Conservation (phyloP, 2,113 vertebrate genomes). For the Myiagra hebetior region DNA sequence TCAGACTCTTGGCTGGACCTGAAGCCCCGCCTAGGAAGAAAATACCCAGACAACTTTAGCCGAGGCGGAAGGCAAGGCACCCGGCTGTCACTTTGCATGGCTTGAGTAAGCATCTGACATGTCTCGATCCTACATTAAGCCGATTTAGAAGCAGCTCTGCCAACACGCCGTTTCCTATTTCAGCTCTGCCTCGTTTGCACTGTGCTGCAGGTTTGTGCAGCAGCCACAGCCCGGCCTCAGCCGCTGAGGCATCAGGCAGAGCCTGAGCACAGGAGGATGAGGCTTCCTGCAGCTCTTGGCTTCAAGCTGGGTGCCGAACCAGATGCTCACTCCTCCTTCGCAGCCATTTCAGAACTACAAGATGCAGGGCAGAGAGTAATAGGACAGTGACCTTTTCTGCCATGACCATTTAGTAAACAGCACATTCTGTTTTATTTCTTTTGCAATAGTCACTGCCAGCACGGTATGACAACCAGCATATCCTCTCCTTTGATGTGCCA, state of each 20-base stretch:
- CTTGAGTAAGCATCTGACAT: not conserved
- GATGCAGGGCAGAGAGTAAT: not conserved
- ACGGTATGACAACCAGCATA: not conserved
- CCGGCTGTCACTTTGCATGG: rapidly evolving
- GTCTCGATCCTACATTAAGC: rapidly evolving
- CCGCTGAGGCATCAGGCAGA: not conserved
- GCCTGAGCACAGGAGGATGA: rapidly evolving
- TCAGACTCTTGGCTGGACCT: not conserved
- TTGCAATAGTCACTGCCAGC: not conserved
- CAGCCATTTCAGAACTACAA: not conserved
- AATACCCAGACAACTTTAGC: not conserved
- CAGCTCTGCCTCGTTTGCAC: not conserved
- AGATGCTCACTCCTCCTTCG: not conserved
- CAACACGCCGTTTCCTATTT: not conserved
- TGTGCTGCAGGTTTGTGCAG: not conserved
- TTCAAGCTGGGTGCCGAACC: not conserved
- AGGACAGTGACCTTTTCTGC: not conserved
- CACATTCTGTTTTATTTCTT: not conserved
- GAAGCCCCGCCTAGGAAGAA: not conserved
- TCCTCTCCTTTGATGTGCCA: not conserved
- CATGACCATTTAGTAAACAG: not conserved
- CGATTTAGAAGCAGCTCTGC: not conserved
- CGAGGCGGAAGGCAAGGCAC: not conserved
- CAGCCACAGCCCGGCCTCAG: not conserved
- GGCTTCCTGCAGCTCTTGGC: not conserved